Conservation (phyloP, 2,797 vertebrate species). For the Syngnathus rostellatus region DNA sequence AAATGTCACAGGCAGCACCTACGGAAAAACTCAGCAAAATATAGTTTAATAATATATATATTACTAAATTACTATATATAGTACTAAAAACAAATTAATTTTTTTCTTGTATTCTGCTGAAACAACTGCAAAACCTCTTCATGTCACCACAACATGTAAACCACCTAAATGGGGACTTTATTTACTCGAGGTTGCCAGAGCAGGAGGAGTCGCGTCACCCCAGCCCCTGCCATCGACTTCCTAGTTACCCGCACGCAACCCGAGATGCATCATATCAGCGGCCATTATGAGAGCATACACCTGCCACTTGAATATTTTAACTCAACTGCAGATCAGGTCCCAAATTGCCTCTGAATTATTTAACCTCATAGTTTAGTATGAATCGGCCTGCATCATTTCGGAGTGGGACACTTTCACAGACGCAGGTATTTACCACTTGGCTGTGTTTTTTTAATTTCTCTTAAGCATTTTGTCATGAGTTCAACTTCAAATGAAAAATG, state of each 20-base stretch:
- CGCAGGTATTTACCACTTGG: constrained; percentile 53
- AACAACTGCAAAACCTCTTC: not conserved
- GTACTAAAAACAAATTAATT: too few species aligned
- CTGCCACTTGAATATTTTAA: constrained; percentile 70
- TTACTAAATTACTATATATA: too few species aligned
- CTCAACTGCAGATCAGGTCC: constrained; percentile 54
- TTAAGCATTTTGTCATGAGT: not conserved
- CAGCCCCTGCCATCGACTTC: constrained; percentile 44
- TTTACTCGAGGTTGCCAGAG: constrained; percentile 15
- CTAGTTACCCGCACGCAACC: constrained; percentile 62
- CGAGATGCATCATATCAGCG: constrained; percentile 63
- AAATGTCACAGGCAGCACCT: not conserved
- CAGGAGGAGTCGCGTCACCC: constrained; percentile 42
- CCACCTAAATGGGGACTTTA: constrained; percentile 6
- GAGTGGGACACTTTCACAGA: constrained; percentile 45
- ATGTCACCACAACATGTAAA: not conserved
- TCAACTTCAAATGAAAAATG: not conserved
- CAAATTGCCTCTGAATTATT: constrained; percentile 69
- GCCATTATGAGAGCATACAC: constrained; percentile 68
- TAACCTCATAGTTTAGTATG: constrained; percentile 58
- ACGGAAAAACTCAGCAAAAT: too few species aligned
- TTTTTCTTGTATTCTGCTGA: too few species aligned
- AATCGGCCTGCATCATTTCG: constrained; percentile 48
- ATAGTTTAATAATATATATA: too few species aligned
- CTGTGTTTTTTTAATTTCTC: not conserved